Evolutionary conservation across 2,797 vertebrate species (phyloP).

Genomic region (Pipistrellus pipistrellus): DNA sequence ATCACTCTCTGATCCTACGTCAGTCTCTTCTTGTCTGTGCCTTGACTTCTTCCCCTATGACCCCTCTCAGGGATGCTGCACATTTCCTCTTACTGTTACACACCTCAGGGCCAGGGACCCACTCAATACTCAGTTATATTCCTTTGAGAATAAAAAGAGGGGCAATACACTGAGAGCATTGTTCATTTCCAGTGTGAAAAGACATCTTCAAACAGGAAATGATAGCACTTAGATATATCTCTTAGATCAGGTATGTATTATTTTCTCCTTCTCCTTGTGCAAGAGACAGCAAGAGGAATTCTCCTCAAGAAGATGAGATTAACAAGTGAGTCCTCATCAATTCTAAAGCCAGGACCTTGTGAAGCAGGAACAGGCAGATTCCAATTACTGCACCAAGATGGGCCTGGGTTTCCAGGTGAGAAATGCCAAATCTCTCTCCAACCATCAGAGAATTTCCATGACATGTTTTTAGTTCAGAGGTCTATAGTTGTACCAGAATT

Average conservation of each 20-base stretch:
- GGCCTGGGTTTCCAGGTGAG: background rate
- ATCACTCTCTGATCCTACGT: background rate
- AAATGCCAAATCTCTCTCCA: background rate
- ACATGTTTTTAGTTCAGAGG: background rate
- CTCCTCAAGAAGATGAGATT: background rate
- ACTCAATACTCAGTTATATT: background rate
- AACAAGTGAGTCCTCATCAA: background rate
- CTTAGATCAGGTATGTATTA: background rate
- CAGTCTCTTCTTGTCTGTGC: background rate
- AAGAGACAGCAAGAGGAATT: constrained; percentile 13
- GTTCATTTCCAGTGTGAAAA: constrained; percentile 19
- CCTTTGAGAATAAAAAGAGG: constrained; percentile 5
- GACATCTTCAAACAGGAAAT: constrained; percentile 30
- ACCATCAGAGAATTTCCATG: background rate
- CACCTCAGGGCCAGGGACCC: background rate
- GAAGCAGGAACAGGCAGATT: background rate
- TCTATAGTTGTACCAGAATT: background rate
- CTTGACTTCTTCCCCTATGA: background rate
- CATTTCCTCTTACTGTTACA: background rate
- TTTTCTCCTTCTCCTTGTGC: background rate
- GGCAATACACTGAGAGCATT: background rate
- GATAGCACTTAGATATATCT: background rate
- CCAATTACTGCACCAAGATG: background rate
- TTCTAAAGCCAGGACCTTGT: background rate
- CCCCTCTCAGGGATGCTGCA: background rate